A percentile compares a stretch with the other conserved stretches of the same genome.
Evolutionary conservation across 2,888 invertebrate genomes (phyloP).

Genomic region (Prenolepis imparis): DNA sequence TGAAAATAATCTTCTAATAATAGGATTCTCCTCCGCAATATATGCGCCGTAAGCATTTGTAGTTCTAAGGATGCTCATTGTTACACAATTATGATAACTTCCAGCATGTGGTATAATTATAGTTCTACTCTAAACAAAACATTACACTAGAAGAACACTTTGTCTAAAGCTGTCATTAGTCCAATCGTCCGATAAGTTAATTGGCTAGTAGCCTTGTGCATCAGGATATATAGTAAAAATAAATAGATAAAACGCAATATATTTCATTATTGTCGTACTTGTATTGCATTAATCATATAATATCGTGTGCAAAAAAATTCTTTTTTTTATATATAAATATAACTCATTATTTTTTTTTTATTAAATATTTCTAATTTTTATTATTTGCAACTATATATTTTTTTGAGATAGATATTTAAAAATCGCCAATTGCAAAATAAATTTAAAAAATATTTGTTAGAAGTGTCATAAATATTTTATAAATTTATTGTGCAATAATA

Average conservation of each 20-base stretch:
- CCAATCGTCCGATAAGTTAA: background rate
- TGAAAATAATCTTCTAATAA: conserved; percentile 32
- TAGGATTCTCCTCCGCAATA: conserved; percentile 1
- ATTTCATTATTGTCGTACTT: background rate
- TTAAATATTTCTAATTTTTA: background rate
- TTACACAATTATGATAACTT: conserved; percentile 1
- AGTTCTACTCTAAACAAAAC: conserved; percentile 24
- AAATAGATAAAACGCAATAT: background rate
- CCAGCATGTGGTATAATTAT: conserved; percentile 28
- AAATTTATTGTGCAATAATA: background rate
- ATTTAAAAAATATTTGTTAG: background rate
- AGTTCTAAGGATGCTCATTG: background rate
- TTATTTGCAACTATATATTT: background rate
- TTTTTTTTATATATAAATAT: too few species aligned
- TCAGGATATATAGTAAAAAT: background rate
- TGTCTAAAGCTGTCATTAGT: background rate
- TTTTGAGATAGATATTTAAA: background rate
- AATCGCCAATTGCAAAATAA: background rate
- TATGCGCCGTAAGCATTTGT: conserved; percentile 23
- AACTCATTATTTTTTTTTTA: background rate
- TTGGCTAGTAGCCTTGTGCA: background rate
- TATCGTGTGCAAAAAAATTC: background rate
- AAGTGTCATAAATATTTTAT: background rate
- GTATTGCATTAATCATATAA: background rate
- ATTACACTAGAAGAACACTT: conserved; percentile 19